Evolutionary conservation across 2,797 vertebrate genomes (phyloP).

Genomic region (Paramormyrops hopkinsi): DNA sequence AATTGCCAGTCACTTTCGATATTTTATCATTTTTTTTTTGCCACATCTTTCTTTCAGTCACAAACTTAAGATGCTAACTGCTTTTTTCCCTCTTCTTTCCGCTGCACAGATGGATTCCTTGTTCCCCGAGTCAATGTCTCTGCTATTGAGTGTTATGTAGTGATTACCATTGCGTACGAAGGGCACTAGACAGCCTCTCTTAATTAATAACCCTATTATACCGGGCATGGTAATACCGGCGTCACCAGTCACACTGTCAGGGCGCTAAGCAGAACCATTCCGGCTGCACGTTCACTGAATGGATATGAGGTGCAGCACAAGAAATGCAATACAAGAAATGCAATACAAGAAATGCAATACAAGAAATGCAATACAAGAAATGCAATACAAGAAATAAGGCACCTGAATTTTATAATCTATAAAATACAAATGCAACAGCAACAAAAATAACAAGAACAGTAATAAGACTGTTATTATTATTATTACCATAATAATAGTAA

Average conservation of each 20-base stretch:
- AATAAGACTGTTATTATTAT: background rate
- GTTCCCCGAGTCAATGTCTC: constrained; percentile 41
- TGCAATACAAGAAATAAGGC: constrained; percentile 49
- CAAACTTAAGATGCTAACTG: background rate
- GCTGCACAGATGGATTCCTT: constrained; percentile 44
- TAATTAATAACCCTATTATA: constrained; percentile 77
- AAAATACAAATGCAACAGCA: background rate
- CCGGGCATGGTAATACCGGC: constrained; percentile 53
- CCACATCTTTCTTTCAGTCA: background rate
- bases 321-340: constrained; percentile 51
- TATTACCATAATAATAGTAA: background rate
- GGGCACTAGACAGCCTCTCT: constrained; percentile 36
- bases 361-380: constrained; percentile 52
- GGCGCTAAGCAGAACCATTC: constrained; percentile 44
- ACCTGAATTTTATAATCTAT: constrained; percentile 24
- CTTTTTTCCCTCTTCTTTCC: background rate
- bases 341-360: constrained; percentile 11
- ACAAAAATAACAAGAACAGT: background rate
- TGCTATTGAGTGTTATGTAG: constrained; percentile 63
- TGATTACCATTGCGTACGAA: constrained; percentile 66
- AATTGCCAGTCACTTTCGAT: background rate
- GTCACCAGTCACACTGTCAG: constrained; percentile 45
- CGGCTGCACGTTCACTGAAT: constrained; percentile 53
- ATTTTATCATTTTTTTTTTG: background rate
- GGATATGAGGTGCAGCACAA: constrained; percentile 35